These are phyloP conservation scores for Ctenopoma multispine DNA, from an alignment of 2,797 vertebrate genomes.

Conservation along the genomic window DNA sequence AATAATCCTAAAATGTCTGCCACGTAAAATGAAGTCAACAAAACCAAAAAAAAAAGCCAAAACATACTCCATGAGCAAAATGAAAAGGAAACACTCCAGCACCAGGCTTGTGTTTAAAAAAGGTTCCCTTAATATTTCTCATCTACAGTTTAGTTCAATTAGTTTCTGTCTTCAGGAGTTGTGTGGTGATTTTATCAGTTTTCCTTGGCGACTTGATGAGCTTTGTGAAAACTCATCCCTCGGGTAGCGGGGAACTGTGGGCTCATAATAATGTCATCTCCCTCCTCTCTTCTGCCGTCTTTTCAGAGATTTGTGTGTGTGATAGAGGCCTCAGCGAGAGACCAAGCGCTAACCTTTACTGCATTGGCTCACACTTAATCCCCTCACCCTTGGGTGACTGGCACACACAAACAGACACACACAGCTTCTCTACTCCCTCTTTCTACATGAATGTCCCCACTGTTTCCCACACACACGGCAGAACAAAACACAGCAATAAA, in stretches of 20 bases:
- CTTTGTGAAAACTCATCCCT: constrained; percentile 63
- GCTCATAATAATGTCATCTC: constrained; percentile 67
- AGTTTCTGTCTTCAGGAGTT: constrained; percentile 44
- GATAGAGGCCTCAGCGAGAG: constrained; percentile 77
- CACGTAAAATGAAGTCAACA: constrained; percentile 26
- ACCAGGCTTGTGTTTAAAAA: constrained; percentile 1
- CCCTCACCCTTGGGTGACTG: constrained; percentile 73
- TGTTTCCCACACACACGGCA: constrained; percentile 12
- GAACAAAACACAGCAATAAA: constrained; percentile 3
- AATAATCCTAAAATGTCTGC: constrained; percentile 73
- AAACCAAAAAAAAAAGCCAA: not conserved
- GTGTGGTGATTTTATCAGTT: constrained; percentile 54
- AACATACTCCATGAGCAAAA: constrained; percentile 7
- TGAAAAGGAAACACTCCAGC: not conserved
- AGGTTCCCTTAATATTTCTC: constrained; percentile 20
- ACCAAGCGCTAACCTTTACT: constrained; percentile 80
- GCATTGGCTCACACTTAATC: constrained; percentile 81
- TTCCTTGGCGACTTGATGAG: constrained; percentile 64
- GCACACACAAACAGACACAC: constrained; percentile 44
- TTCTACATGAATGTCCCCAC: constrained; percentile 9
- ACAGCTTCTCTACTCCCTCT: constrained; percentile 1
- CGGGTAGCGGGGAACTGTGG: constrained; percentile 45
- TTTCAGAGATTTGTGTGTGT: constrained; percentile 67
- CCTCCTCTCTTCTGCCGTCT: constrained; percentile 40
- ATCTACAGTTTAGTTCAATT: constrained; percentile 26